phyloP scores from a whole-genome alignment of 2,888 invertebrate genomes.

The Agrotis ipsilon region DNA sequence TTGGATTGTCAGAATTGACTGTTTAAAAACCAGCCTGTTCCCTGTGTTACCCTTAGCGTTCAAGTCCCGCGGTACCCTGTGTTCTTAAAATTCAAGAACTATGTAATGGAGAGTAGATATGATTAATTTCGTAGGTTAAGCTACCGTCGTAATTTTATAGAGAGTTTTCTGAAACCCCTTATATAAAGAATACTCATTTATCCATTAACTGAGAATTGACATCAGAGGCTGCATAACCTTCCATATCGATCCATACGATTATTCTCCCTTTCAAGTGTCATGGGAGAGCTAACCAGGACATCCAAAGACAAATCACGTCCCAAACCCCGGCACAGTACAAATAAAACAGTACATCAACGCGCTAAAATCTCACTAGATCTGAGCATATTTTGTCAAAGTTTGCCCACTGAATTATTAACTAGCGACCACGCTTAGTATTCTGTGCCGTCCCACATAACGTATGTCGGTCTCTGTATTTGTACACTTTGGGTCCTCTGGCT shows the following conservation, averaged over 20 bases:
- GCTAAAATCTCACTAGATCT: conserved; percentile 28
- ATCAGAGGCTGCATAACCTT: too few species aligned
- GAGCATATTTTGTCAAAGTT: conserved; percentile 54
- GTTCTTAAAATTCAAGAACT: too few species aligned
- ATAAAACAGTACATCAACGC: conserved; percentile 35
- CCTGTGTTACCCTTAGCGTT: accelerated
- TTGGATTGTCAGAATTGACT: too few species aligned
- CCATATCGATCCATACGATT: neutral
- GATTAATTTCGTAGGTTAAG: too few species aligned
- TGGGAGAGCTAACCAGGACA: neutral
- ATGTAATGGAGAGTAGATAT: too few species aligned
- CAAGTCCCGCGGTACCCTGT: too few species aligned
- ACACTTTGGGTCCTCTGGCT: conserved; percentile 36
- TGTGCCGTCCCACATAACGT: conserved; percentile 39
- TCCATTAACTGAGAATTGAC: too few species aligned
- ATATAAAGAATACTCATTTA: too few species aligned
- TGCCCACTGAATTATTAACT: conserved; percentile 54
- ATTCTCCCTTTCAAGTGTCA: neutral
- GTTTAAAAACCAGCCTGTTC: too few species aligned
- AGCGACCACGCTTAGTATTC: conserved; percentile 52
- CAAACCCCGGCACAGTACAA: conserved; percentile 15
- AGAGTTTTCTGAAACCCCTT: too few species aligned
- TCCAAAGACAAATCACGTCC: conserved; percentile 15
- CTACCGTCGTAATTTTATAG: too few species aligned
- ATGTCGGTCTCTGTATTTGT: conserved; percentile 52